Conservation (phyloP, 2,888 invertebrate genomes). For the Cephus rjabovi region DNA sequence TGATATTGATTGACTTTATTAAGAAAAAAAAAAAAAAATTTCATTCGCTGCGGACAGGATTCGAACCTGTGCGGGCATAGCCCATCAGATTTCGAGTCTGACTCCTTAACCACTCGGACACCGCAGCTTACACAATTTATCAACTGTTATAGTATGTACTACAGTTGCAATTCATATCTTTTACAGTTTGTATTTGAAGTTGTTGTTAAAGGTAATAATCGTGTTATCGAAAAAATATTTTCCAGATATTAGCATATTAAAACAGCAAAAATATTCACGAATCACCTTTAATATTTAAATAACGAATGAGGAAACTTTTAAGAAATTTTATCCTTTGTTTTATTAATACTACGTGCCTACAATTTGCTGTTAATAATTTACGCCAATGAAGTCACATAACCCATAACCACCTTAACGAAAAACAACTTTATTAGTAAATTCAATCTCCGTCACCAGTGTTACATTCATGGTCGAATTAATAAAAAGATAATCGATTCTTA, state of each 20-base stretch:
- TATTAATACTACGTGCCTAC: background rate
- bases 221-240: background rate
- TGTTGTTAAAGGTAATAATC: background rate
- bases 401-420: background rate
- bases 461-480: background rate
- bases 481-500: background rate
- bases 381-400: background rate
- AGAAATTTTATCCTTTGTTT: background rate
- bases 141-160: background rate
- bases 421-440: background rate
- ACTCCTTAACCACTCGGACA: slow-evolving; percentile 75
- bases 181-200: background rate
- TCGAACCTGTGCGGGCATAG: slow-evolving; percentile 76
- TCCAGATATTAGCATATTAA: background rate
- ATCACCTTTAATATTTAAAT: background rate
- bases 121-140: slow-evolving; percentile 60
- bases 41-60: slow-evolving; percentile 70
- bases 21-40: slow-evolving; percentile 37
- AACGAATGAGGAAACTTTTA: background rate
- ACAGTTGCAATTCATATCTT: background rate
- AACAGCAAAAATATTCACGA: background rate
- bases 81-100: slow-evolving; percentile 77
- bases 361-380: background rate
- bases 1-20: background rate
- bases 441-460: background rate